These are phyloP conservation scores for Bubo bubo DNA, from an alignment of 2,113 vertebrate genomes.

Conservation along the genomic window DNA sequence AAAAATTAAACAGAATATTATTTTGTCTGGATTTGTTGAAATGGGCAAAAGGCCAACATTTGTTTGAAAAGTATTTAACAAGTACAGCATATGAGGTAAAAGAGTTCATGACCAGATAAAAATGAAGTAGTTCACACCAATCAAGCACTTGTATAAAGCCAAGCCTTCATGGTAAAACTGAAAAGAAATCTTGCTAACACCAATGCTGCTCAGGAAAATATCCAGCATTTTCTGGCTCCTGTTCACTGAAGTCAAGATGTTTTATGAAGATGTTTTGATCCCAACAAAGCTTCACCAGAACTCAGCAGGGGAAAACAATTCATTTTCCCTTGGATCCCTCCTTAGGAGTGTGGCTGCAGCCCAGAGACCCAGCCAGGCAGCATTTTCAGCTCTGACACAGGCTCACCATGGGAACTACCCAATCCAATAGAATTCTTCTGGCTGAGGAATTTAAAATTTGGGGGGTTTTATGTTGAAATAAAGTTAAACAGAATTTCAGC, in stretches of 20 bases:
- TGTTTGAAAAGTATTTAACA: not conserved
- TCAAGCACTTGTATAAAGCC: not conserved
- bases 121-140: not conserved
- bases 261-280: not conserved
- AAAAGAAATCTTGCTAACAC: not conserved
- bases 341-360: not conserved
- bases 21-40: not conserved
- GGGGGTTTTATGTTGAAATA: not conserved
- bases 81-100: not conserved
- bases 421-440: not conserved
- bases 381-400: not conserved
- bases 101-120: not conserved
- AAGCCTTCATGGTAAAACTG: not conserved
- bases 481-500: not conserved
- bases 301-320: not conserved
- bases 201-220: not conserved
- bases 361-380: not conserved
- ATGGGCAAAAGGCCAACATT: not conserved
- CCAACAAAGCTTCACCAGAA: not conserved
- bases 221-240: not conserved
- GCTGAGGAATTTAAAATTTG: not conserved
- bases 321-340: not conserved
- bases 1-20: not conserved
- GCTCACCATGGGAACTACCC: not conserved
- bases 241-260: not conserved